These are phyloP conservation scores for Pandion haliaetus DNA, from an alignment of 2,113 vertebrate genomes.

Conservation along the genomic window DNA sequence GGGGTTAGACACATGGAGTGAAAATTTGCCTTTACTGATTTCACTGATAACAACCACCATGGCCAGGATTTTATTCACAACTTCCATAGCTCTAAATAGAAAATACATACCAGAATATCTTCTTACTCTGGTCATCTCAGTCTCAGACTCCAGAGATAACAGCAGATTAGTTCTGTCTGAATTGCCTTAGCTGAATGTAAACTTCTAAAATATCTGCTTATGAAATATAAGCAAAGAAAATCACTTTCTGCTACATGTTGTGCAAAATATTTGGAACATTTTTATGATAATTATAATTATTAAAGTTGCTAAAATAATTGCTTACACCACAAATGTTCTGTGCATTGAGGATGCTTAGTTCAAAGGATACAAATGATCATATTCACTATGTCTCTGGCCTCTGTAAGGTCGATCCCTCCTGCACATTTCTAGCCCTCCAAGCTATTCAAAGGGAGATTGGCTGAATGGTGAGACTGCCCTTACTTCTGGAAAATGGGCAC, in stretches of 20 bases:
- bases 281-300: background rate
- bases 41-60: background rate
- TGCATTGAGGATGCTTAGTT: background rate
- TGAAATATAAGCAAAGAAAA: background rate
- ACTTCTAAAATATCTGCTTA: background rate
- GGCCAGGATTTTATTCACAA: background rate
- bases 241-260: background rate
- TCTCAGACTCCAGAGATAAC: background rate
- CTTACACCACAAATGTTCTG: background rate
- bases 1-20: background rate
- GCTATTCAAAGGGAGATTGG: background rate
- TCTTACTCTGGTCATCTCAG: background rate
- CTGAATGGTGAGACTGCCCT: background rate
- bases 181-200: background rate
- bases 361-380: background rate
- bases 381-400: background rate
- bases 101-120: background rate
- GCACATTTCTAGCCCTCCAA: background rate
- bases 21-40: background rate
- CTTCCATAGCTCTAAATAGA: background rate
- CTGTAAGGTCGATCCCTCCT: background rate
- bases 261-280: background rate
- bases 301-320: background rate
- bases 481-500: background rate
- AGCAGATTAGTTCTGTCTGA: background rate